Evolutionary conservation across 1,140 invertebrate genomes (phyloP).

Genomic region (Aporrectodea caliginosa): DNA sequence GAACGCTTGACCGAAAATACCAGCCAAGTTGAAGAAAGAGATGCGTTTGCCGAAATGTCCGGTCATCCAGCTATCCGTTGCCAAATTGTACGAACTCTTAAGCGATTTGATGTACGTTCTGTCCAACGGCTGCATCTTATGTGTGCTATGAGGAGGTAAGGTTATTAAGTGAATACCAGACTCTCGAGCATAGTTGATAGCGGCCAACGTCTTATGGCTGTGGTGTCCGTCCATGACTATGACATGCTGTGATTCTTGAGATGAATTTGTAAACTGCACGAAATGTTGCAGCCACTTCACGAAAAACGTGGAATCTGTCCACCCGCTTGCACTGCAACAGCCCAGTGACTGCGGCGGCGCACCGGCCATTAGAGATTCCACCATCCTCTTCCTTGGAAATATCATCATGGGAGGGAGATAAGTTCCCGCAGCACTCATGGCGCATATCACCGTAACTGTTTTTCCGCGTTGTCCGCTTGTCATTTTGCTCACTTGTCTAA

Average conservation of each 20-base stretch:
- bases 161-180: conserved; percentile 34
- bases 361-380: conserved; percentile 20
- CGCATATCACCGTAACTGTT: too few relatives aligned
- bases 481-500: too few relatives aligned
- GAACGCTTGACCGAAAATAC: conserved; percentile 24
- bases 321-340: conserved; percentile 15
- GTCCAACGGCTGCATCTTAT: conserved; percentile 35
- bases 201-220: conserved; percentile 35
- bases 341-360: conserved; percentile 19
- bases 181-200: conserved; percentile 22
- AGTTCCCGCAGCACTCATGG: too few relatives aligned
- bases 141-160: conserved; percentile 21
- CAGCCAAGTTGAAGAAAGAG: conserved; percentile 46
- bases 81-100: conserved; percentile 33
- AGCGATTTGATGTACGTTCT: conserved; percentile 31
- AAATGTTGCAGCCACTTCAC: conserved; percentile 37
- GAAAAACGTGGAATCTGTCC: conserved; percentile 17
- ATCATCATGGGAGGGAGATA: too few relatives aligned
- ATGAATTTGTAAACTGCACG: conserved; percentile 22
- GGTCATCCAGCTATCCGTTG: conserved; percentile 44
- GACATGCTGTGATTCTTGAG: conserved; percentile 24
- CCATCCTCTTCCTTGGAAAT: too few relatives aligned
- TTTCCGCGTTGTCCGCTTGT: too few relatives aligned
- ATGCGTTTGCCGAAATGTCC: conserved; percentile 40
- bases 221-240: conserved; percentile 37